Evolutionary conservation across 2,797 vertebrate genomes (phyloP).

Genomic region (Phrynocephalus forsythii): DNA sequence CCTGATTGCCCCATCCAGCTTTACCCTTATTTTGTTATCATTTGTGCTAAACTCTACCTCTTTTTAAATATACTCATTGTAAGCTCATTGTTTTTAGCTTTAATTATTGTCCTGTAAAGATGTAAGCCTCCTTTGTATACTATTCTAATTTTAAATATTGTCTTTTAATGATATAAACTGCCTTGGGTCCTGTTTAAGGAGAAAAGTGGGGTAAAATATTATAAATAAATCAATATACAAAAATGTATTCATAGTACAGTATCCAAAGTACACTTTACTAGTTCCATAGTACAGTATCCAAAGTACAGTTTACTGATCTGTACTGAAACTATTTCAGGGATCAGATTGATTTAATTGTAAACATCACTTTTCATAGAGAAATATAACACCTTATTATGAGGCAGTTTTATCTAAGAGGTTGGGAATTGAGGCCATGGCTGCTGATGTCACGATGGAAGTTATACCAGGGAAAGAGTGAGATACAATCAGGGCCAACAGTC

Average conservation of each 20-base stretch:
- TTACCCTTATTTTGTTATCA: not conserved
- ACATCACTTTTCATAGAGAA: not conserved
- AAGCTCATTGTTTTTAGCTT: no score
- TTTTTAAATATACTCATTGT: not conserved
- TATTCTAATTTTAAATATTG: no score
- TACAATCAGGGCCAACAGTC: not conserved
- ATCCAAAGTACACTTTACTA: not conserved
- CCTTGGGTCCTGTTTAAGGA: no score
- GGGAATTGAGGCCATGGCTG: not conserved
- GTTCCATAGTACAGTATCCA: not conserved
- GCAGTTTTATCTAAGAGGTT: not conserved
- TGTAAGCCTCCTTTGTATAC: no score
- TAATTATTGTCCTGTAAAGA: no score
- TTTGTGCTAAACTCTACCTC: not conserved
- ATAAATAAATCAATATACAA: no score
- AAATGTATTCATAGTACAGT: no score
- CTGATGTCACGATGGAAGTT: not conserved
- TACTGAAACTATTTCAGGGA: not conserved
- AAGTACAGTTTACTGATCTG: no score
- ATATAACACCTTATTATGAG: not conserved
- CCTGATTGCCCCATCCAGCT: no score
- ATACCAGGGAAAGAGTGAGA: not conserved
- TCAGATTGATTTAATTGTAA: not conserved
- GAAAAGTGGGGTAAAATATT: no score
- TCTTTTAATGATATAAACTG: no score